Percentiles rank a stretch among this genome's conserved stretches.
Conservation (phyloP, 2,888 invertebrate species). For the Ephialtes manifestator region DNA sequence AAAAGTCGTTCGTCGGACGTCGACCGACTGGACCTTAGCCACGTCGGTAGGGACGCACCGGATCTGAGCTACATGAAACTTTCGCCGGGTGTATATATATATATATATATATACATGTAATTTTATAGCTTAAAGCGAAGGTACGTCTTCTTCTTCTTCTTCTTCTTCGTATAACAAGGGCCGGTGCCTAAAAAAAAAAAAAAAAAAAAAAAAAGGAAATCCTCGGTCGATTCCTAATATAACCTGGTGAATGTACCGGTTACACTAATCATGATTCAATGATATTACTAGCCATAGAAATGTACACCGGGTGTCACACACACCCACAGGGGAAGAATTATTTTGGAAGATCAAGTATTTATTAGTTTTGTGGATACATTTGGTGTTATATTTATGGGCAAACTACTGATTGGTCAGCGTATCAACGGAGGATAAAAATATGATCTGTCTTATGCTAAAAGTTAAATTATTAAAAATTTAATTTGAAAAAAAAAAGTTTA, state of each 20-base stretch:
- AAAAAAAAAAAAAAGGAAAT: slow-evolving; percentile 17
- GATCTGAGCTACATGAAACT: slow-evolving; percentile 54
- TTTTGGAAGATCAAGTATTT: too few relatives aligned
- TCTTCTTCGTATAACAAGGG: slow-evolving; percentile 10
- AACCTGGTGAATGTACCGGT: neutral
- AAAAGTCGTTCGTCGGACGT: slow-evolving; percentile 70
- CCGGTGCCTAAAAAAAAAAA: neutral
- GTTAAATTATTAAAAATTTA: too few relatives aligned
- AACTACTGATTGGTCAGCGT: too few relatives aligned
- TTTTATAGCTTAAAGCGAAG: slow-evolving; percentile 28
- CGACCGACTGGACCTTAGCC: slow-evolving; percentile 19
- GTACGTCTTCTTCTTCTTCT: slow-evolving; percentile 13
- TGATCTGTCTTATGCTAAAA: too few relatives aligned
- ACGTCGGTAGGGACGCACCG: slow-evolving; percentile 58
- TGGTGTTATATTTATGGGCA: too few relatives aligned
- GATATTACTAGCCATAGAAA: neutral
- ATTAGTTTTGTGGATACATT: too few relatives aligned
- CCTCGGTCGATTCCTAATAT: neutral
- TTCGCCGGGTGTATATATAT: slow-evolving; percentile 33
- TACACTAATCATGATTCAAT: neutral
- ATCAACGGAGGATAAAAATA: too few relatives aligned
- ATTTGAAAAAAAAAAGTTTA: too few relatives aligned
- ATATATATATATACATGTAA: slow-evolving; percentile 45
- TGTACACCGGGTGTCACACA: too few relatives aligned
- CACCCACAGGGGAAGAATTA: too few relatives aligned